These are phyloP conservation scores for Idaea biselata DNA, from an alignment of 2,888 invertebrate species.

Conservation along the genomic window DNA sequence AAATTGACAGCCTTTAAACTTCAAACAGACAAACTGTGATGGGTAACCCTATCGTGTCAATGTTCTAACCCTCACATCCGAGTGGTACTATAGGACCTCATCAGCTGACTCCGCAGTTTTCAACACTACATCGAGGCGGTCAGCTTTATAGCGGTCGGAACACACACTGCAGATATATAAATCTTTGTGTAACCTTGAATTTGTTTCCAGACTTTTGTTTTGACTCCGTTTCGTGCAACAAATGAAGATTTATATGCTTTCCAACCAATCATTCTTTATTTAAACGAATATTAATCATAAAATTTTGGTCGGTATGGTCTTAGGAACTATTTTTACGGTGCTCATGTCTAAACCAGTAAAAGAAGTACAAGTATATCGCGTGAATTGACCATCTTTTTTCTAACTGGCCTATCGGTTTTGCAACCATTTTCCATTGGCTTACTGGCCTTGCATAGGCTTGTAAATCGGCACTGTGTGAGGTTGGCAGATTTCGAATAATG, in stretches of 20 bases:
- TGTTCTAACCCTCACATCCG: constrained; percentile 1
- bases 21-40: background rate
- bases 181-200: background rate
- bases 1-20: background rate
- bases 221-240: background rate
- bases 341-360: no score
- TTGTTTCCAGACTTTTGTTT: background rate
- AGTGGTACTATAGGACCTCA: background rate
- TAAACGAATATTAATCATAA: no score
- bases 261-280: background rate
- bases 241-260: background rate
- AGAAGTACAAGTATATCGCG: no score
- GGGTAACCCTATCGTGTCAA: background rate
- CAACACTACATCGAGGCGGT: background rate
- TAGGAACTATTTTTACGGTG: no score
- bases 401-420: no score
- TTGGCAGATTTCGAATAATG: no score
- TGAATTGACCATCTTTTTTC: no score
- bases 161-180: background rate
- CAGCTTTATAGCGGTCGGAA: background rate
- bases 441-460: no score
- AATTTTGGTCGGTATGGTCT: no score
- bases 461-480: no score
- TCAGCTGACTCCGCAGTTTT: constrained; percentile 3
- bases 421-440: no score